phyloP scores from a whole-genome alignment of 2,113 vertebrate genomes.

The Sturnira hondurensis region DNA sequence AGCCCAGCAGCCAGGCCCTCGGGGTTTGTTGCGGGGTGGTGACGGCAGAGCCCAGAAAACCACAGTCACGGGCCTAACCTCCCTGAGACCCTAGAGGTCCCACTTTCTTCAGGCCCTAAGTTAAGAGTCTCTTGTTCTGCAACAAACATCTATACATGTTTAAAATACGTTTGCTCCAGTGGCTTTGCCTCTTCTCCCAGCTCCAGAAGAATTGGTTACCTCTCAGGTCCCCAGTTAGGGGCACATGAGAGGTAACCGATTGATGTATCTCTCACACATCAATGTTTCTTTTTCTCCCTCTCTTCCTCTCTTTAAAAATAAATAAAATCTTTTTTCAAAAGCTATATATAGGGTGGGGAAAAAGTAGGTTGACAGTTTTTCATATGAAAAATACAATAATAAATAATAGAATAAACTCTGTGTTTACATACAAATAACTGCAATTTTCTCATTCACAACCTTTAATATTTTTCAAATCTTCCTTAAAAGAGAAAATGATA shows the following conservation, averaged over 20 bases:
- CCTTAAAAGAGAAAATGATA: background rate
- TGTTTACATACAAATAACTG: background rate
- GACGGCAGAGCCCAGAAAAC: background rate
- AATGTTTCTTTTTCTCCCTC: too few species aligned
- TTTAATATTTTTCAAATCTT: background rate
- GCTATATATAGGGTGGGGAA: background rate
- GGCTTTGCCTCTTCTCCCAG: background rate
- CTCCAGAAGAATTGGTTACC: too few species aligned
- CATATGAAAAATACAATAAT: background rate
- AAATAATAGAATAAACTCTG: background rate
- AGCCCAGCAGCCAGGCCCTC: background rate
- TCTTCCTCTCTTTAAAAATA: too few species aligned
- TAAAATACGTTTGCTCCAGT: background rate
- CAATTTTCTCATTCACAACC: background rate
- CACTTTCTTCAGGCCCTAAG: background rate
- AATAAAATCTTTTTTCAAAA: background rate
- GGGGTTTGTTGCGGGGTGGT: accelerated
- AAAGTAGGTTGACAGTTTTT: background rate
- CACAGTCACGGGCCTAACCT: accelerated
- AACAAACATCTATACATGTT: background rate
- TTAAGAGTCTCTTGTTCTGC: background rate
- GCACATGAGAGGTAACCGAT: too few species aligned
- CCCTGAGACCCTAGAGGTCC: background rate
- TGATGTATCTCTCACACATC: too few species aligned
- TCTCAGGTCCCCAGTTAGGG: too few species aligned